A percentile compares a stretch with the other conserved stretches of the same genome.
Evolutionary conservation across 2,113 vertebrate species (phyloP).

Genomic region (Rynchops niger): DNA sequence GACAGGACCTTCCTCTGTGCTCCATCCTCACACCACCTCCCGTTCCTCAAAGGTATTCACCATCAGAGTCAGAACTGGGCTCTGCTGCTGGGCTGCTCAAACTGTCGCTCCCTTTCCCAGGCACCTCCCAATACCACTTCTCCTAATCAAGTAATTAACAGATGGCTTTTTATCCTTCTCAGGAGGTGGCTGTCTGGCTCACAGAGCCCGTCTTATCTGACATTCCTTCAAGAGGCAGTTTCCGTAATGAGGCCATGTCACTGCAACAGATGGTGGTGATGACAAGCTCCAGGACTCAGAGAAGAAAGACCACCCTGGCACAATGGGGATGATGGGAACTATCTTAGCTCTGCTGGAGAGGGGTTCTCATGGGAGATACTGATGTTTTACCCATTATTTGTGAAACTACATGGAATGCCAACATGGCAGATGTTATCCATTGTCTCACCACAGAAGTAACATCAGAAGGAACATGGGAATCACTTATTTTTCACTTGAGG

Average conservation of each 20-base stretch:
- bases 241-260: neutral
- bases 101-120: neutral
- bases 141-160: neutral
- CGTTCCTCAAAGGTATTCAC: neutral
- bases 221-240: neutral
- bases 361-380: neutral
- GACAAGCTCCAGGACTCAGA: neutral
- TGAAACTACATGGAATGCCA: neutral
- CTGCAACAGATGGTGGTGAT: neutral
- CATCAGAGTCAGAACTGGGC: neutral
- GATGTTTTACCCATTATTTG: conserved; percentile 23
- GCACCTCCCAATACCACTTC: neutral
- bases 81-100: neutral
- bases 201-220: conserved; percentile 11
- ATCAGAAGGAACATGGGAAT: neutral
- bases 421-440: conserved; percentile 28
- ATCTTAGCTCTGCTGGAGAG: neutral
- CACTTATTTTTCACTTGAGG: neutral
- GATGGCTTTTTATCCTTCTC: neutral
- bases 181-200: neutral
- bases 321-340: neutral
- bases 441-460: neutral
- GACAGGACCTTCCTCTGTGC: neutral
- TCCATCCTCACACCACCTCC: neutral
- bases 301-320: conserved; percentile 17